Conservation (phyloP, 2,888 invertebrate genomes). For the Meiosimyza platycephala region DNA sequence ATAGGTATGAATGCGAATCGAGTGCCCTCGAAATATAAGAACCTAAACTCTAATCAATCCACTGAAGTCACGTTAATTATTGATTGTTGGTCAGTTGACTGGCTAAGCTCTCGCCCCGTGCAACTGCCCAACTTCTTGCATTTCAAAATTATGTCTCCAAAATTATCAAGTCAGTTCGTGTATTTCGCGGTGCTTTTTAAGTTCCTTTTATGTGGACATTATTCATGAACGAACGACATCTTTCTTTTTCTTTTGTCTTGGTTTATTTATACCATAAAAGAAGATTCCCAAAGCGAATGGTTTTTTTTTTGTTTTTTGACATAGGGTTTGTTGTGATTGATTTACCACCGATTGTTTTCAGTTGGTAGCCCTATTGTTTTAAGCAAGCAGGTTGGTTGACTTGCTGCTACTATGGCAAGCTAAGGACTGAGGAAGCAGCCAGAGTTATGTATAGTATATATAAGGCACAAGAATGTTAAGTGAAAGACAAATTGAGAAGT, state of each 20-base stretch:
- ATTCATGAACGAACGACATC: conserved; percentile 26
- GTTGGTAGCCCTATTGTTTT: conserved; percentile 25
- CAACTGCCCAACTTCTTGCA: conserved; percentile 1
- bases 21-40: no score
- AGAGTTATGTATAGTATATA: no score
- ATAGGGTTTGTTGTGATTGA: conserved; percentile 27
- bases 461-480: no score
- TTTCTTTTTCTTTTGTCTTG: neutral
- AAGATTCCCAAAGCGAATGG: neutral
- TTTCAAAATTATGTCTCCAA: conserved; percentile 19
- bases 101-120: neutral
- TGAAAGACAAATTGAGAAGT: no score
- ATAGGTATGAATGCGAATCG: no score
- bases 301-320: conserved; percentile 5
- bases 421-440: neutral
- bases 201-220: conserved; percentile 30
- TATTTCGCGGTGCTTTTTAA: conserved; percentile 17
- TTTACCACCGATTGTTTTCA: conserved; percentile 32
- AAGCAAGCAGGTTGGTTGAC: conserved; percentile 30
- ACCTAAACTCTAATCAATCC: no score
- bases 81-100: no score
- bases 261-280: neutral
- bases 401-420: neutral
- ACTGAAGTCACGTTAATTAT: no score
- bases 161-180: conserved; percentile 23